Conservation (phyloP, 2,113 vertebrate genomes). For the Lutjanus erythropterus region DNA sequence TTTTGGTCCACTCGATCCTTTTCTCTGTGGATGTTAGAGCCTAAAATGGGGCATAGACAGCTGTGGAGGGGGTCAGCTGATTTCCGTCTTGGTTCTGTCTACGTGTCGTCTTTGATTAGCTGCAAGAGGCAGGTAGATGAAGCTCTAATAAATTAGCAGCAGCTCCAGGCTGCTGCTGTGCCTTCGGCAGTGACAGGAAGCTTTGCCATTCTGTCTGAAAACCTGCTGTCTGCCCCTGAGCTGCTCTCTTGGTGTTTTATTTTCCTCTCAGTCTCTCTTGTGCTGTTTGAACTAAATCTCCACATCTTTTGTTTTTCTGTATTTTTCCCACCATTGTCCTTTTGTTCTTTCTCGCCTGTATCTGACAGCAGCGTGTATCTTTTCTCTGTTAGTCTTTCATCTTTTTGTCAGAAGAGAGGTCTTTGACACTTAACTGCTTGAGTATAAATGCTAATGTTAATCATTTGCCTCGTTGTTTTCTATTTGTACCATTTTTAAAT, state of each 20-base stretch:
- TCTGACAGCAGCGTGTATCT: conserved; percentile 3
- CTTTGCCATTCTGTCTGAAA: not conserved
- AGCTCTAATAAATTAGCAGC: conserved; percentile 17
- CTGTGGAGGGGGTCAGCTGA: not conserved
- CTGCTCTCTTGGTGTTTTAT: not conserved
- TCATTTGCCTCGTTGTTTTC: not conserved
- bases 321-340: not conserved
- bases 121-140: not conserved
- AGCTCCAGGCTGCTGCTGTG: not conserved
- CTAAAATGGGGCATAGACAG: not conserved
- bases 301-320: no score
- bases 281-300: not conserved
- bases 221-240: not conserved
- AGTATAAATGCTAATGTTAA: not conserved
- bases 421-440: not conserved
- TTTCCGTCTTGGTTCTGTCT: not conserved
- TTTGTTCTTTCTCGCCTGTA: not conserved
- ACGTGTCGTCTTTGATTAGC: conserved; percentile 28
- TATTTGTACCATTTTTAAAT: not conserved
- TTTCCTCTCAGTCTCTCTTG: no score
- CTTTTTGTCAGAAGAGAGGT: conserved; percentile 3
- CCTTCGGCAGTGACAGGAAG: not conserved
- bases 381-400: conserved; percentile 15
- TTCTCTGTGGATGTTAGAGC: not conserved
- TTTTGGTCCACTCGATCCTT: not conserved